Base-by-base conservation (phyloP, 2,888 invertebrate species). In the Clusia tigrina region DNA sequence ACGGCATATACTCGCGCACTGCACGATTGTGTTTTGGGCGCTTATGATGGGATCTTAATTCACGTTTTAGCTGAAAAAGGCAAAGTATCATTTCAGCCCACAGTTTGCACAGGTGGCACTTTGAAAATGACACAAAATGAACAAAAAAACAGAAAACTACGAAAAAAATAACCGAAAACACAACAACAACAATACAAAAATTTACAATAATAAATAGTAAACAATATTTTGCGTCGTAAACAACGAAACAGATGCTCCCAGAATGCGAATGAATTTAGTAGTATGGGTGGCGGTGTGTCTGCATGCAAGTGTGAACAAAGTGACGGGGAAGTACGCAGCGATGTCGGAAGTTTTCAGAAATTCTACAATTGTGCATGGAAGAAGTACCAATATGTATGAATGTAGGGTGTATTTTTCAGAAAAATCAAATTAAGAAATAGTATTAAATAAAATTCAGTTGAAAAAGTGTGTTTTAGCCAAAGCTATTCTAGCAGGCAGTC, bases 31-130 rank as follows among this genome's bases (percentile, higher is more conserved):
- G 32, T 12, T 6, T 32, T n/a, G n/a, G n/a, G n/a, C 12, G 32
- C 32, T 32, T 32, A 32, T 32, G 32, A 12, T 9, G 6, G 6
- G 32, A 32, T 32, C 12, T 6, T 32, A 9, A 9, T 9, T 32
- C 32, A 9, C 32, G 12, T 32, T 32, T 32, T 12, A 32, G 32
- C 32, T 32, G 6, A 15, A 62, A 57, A 62, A 51, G 62, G 58
- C 54, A 52, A 57, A 62, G 46, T 53, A 42, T 18, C 24, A 58
- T 62, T 62, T 57, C 52, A 54, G 42, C 58, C 62, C 62, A 62
- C 58, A 57, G 58, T 62, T 57, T 62, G 46, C 42, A 62, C 62
- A 62, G 62, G 58, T 62, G 62, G 57, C 25, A 38, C 38, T 26
- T 32, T 60, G 18, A 52, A 52, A 32, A 25, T 51, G n/a, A 53